phyloP scores from a whole-genome alignment of 2,888 invertebrate species.

The Rotaria sp. region DNA sequence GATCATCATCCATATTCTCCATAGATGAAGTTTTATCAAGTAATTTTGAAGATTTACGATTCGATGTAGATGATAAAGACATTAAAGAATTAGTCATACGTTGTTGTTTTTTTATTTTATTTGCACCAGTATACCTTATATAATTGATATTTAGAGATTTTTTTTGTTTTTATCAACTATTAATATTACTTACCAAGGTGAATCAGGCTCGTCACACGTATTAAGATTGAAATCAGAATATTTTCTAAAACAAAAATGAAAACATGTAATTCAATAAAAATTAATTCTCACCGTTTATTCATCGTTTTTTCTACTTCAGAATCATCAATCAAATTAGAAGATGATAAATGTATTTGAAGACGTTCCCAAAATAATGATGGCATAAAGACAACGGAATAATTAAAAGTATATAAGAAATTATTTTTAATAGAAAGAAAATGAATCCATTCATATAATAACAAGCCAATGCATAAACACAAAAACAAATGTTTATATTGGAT shows the following conservation, averaged over 20 bases:
- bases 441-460: neutral
- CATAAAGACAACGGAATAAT: neutral
- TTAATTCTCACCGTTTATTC: neutral
- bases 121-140: neutral
- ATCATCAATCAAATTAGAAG: neutral
- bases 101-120: neutral
- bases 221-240: neutral
- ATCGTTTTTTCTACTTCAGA: neutral
- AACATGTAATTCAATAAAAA: neutral
- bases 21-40: neutral
- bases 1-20: neutral
- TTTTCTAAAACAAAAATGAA: conserved; percentile 7
- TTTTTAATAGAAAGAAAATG: neutral
- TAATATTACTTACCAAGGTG: neutral
- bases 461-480: neutral
- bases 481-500: neutral
- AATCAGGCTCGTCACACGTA: neutral
- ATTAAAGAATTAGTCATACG: neutral
- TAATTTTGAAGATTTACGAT: neutral
- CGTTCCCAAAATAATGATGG: neutral
- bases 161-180: too few species aligned
- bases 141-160: neutral
- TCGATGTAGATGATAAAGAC: neutral
- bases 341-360: neutral
- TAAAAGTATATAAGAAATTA: neutral